phyloP scores from a whole-genome alignment of 23 tunicate species.

The Halocynthia roretzi region DNA sequence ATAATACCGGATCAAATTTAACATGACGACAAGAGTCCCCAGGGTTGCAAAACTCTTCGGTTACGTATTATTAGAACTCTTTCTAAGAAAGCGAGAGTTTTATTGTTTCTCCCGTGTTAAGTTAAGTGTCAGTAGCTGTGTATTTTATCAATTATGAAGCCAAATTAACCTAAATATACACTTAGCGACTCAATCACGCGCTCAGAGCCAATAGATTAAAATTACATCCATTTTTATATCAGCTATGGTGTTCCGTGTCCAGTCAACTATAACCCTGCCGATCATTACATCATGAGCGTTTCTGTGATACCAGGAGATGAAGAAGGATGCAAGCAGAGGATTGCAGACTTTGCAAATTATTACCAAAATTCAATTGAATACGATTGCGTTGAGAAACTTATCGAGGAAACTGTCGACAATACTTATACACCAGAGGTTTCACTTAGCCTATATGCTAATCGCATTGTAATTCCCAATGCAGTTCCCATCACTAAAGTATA shows the following conservation, averaged over 20 bases:
- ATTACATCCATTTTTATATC: background rate
- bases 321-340: constrained; percentile 46
- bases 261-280: constrained; percentile 79
- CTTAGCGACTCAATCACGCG: background rate
- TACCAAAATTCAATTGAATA: constrained; percentile 18
- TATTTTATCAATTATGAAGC: too few species aligned
- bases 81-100: too few species aligned
- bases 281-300: constrained; percentile 70
- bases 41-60: too few species aligned
- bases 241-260: constrained; percentile 74
- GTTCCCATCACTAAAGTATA: background rate
- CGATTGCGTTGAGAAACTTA: background rate
- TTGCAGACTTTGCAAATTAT: constrained; percentile 28
- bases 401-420: constrained; percentile 3
- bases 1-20: too few species aligned
- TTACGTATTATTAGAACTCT: too few species aligned
- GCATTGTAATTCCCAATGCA: too few species aligned
- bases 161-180: too few species aligned
- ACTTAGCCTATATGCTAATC: too few species aligned
- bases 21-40: too few species aligned
- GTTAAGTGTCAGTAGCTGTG: too few species aligned
- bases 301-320: constrained; percentile 61
- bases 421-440: background rate
- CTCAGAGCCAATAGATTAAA: background rate
- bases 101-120: too few species aligned